These are phyloP conservation scores for Myrmophylax atrothorax DNA, from an alignment of 2,113 vertebrate genomes.

Conservation along the genomic window DNA sequence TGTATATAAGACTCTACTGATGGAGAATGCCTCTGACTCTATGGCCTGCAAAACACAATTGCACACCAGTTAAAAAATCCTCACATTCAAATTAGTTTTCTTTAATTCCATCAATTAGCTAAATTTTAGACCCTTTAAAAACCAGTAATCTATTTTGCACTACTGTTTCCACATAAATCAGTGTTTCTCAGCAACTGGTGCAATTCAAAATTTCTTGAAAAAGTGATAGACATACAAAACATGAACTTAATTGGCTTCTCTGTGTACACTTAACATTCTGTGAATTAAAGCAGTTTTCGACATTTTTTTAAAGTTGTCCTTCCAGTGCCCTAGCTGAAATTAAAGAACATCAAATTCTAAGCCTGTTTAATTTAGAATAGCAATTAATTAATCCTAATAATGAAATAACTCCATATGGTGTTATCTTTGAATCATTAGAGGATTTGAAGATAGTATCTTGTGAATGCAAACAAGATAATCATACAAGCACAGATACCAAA, in stretches of 20 bases:
- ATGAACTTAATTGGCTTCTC: neutral
- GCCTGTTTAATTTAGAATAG: constrained; percentile 55
- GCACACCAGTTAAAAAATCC: neutral
- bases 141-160: neutral
- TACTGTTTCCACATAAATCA: neutral
- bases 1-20: neutral
- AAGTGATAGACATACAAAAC: neutral
- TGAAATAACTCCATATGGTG: constrained; percentile 64
- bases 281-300: neutral
- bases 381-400: constrained; percentile 71
- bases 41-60: neutral
- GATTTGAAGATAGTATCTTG: constrained; percentile 70
- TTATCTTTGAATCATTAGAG: constrained; percentile 73
- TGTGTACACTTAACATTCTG: neutral
- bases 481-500: constrained; percentile 65
- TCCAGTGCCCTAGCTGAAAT: constrained; percentile 34
- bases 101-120: neutral
- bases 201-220: neutral
- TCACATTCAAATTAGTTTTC: neutral
- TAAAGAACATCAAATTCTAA: constrained; percentile 44
- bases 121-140: neutral
- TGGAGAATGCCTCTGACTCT: neutral
- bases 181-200: neutral
- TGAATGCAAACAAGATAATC: constrained; percentile 78
- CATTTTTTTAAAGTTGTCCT: constrained; percentile 9